Conservation (phyloP, 2,113 vertebrate species). For the Tinamus guttatus region DNA sequence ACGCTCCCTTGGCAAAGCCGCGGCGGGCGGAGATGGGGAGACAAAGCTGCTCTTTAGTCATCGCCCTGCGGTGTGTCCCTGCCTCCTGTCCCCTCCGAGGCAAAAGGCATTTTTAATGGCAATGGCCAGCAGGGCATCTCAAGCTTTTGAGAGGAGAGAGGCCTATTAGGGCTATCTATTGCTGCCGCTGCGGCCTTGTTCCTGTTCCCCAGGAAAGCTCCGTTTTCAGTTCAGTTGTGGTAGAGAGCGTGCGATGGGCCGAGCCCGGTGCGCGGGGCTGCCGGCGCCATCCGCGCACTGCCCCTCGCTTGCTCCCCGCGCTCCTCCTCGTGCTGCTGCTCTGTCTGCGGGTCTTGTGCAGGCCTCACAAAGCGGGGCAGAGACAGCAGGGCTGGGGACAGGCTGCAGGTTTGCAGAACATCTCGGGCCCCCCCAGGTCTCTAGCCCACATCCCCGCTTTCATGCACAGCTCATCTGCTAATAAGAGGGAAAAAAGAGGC, state of each 20-base stretch:
- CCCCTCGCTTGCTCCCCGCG: background rate
- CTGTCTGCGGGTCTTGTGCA: no score
- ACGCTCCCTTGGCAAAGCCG: background rate
- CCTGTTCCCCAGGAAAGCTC: background rate
- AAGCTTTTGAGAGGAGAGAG: background rate
- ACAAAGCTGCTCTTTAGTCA: no score
- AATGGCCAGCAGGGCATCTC: background rate
- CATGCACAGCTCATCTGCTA: slow-evolving; percentile 62
- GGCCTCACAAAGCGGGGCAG: background rate
- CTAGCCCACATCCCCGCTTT: slow-evolving; percentile 57
- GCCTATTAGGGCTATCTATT: background rate
- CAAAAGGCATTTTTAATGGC: background rate
- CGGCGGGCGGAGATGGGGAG: background rate
- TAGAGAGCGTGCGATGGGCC: background rate
- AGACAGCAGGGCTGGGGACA: background rate
- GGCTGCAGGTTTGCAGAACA: background rate
- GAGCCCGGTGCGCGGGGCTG: background rate
- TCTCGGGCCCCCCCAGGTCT: background rate
- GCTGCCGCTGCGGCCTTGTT: background rate
- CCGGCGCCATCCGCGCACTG: background rate
- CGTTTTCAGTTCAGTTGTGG: background rate
- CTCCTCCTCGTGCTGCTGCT: no score
- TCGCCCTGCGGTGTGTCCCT: background rate
- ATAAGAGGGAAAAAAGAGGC: slow-evolving; percentile 28
- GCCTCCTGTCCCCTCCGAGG: background rate